phyloP scores from a whole-genome alignment of 2,888 invertebrate genomes.

The Mythimna pallens region DNA sequence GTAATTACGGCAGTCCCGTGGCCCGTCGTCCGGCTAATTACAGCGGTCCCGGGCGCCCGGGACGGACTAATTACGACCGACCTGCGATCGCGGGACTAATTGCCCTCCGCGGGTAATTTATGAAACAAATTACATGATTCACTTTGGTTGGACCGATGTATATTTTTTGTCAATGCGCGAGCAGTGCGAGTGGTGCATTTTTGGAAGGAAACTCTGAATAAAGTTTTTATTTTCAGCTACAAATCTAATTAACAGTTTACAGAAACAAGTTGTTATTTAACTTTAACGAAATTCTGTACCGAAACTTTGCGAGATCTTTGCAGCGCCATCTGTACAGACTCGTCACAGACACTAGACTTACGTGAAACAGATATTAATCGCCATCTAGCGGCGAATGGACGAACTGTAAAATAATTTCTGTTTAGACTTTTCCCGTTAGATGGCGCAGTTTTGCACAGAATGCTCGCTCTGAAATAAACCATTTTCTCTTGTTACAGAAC shows the following conservation, averaged over 20 bases:
- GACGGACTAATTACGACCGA: conserved; percentile 63
- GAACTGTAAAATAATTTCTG: conserved; percentile 13
- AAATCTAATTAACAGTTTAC: neutral
- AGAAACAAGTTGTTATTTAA: too few species aligned
- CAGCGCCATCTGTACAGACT: conserved; percentile 56
- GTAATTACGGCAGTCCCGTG: conserved; percentile 68
- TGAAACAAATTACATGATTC: conserved; percentile 65
- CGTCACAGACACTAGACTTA: neutral
- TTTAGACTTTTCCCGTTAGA: conserved; percentile 49
- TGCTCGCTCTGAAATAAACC: too few species aligned
- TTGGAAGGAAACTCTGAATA: too few species aligned
- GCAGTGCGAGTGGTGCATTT: neutral
- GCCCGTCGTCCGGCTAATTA: conserved; percentile 68
- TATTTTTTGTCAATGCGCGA: conserved; percentile 34
- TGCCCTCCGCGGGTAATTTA: conserved; percentile 71
- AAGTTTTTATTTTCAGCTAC: neutral
- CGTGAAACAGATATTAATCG: neutral
- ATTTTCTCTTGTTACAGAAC: conserved; percentile 91
- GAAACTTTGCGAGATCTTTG: conserved; percentile 3
- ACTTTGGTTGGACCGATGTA: conserved; percentile 46
- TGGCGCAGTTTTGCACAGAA: conserved; percentile 58
- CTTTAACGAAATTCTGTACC: too few species aligned
- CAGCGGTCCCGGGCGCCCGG: conserved; percentile 66
- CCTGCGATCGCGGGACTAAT: conserved; percentile 68
- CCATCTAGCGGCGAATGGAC: conserved; percentile 68